These are phyloP conservation scores for Plebejus anna DNA, from an alignment of 2,888 invertebrate species.

Conservation along the genomic window DNA sequence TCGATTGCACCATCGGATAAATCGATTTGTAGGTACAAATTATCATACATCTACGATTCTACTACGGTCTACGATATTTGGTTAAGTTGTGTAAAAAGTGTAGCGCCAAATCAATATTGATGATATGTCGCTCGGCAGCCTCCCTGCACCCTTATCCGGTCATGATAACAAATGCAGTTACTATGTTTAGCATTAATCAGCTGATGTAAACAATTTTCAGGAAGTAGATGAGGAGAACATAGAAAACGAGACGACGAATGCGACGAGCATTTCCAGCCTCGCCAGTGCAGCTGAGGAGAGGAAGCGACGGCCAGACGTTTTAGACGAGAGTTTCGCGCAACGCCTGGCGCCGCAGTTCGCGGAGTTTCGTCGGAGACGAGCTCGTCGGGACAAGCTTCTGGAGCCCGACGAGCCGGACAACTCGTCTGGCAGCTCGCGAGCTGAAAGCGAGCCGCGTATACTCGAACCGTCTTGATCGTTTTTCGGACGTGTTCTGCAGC, in stretches of 20 bases:
- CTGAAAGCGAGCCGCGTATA: conserved; percentile 33
- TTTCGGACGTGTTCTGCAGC: neutral
- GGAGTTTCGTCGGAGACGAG: conserved; percentile 75
- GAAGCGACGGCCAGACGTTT: conserved; percentile 68
- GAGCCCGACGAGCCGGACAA: conserved; percentile 41
- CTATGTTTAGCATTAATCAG: neutral
- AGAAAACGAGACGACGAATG: conserved; percentile 44
- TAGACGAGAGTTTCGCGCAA: conserved; percentile 72
- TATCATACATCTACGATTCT: no score
- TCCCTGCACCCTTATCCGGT: no score
- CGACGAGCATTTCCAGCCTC: conserved; percentile 56
- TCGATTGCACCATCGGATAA: no score
- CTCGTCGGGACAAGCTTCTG: conserved; percentile 47
- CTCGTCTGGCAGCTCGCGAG: conserved; percentile 6
- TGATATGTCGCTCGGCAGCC: no score
- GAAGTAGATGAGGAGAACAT: conserved; percentile 85
- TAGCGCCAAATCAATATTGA: no score
- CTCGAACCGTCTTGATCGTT: conserved; percentile 31
- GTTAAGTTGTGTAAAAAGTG: no score
- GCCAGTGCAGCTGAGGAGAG: conserved; percentile 56
- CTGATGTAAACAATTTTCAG: conserved; percentile 49
- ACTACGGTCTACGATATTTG: neutral
- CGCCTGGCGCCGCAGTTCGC: conserved; percentile 78
- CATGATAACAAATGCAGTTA: no score
- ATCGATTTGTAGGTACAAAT: no score